These are phyloP conservation scores for Halichondria panicea DNA, from an alignment of 37 sponge, comb jelly and placozoan genomes.

Conservation along the genomic window DNA sequence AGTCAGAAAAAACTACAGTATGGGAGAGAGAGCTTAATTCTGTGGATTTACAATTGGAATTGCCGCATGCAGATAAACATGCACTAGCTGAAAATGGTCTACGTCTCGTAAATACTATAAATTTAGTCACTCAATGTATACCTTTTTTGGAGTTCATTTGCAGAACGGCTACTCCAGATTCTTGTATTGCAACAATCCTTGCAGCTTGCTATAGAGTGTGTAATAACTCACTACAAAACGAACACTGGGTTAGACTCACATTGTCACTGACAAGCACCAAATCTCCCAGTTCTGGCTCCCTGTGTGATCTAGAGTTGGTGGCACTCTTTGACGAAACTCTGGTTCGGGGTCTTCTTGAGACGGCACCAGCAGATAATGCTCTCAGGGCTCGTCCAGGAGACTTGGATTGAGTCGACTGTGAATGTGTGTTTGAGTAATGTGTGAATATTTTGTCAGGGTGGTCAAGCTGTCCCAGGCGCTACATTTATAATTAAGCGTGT, in stretches of 20 bases:
- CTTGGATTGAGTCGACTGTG: neutral
- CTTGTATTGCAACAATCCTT: conserved; percentile 49
- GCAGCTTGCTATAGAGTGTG: conserved; percentile 22
- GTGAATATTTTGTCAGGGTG: too few species aligned
- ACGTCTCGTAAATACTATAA: neutral
- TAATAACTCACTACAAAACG: neutral
- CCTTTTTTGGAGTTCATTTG: conserved; percentile 7
- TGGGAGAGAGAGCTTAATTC: too few species aligned
- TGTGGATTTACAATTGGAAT: too few species aligned
- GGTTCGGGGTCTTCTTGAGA: neutral
- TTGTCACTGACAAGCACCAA: neutral
- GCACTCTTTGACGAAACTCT: neutral
- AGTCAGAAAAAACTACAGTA: conserved; percentile 23
- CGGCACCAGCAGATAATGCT: conserved; percentile 34
- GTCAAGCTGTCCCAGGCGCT: too few species aligned
- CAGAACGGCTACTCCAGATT: conserved; percentile 28
- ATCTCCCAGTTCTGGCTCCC: neutral
- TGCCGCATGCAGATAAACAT: neutral
- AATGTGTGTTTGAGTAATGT: neutral
- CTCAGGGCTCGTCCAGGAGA: neutral
- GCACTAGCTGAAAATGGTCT: neutral
- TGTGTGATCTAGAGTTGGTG: neutral
- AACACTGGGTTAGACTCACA: neutral
- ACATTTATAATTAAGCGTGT: too few species aligned
- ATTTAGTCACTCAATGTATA: neutral